Evolutionary conservation across 2,797 vertebrate species (phyloP), one percentile per base, ranked within the genome.

Genomic region (Etheostoma perlongum): DNA sequence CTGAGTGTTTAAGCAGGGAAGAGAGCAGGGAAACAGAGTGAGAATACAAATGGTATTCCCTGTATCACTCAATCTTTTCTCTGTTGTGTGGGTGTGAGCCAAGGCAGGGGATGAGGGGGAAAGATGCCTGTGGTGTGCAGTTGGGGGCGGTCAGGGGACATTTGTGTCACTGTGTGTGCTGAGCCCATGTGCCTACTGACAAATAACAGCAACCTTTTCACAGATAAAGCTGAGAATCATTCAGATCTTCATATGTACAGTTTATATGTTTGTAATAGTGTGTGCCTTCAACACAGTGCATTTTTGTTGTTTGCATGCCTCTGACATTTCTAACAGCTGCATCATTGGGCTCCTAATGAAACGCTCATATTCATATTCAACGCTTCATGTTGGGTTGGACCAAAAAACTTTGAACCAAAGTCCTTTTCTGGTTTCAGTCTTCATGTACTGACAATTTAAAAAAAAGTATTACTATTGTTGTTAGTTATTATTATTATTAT

Each of bases 1-100:
- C 82, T 83, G 86, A 86, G 83, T 85, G 75, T 84, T 86, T 85
- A 81, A 83, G 80, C 69, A 79, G n/a, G 33, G 19, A 40, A 62
- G 68, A 72, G 53, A 83, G 79, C 47, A 79, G 75, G 78, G 75
- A 84, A 78, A 79, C 61, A 36, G 46, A 79, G 77, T 40, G 82
- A 86, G 78, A 84, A 87, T 86, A 88, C 79, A 87, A 64, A 76
- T 76, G 51, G 52, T 64, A 44, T 82, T 73, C 51, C 60, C 67
- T 27, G 63, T 85, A 58, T 82, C 47, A 2, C 75, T 78, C 33
- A 36, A 72, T 65, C 19, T 67, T 64, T 59, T 67, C 77, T 67
- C 66, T 42, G 47, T 18, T 78, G 70, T 82, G 85, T 84, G 78
- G 85, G 70, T 76, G 78, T 71, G 75, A 87, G 66, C n/a, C 3